Conservation (phyloP, 2,113 vertebrate species). For the Caracal caracal region DNA sequence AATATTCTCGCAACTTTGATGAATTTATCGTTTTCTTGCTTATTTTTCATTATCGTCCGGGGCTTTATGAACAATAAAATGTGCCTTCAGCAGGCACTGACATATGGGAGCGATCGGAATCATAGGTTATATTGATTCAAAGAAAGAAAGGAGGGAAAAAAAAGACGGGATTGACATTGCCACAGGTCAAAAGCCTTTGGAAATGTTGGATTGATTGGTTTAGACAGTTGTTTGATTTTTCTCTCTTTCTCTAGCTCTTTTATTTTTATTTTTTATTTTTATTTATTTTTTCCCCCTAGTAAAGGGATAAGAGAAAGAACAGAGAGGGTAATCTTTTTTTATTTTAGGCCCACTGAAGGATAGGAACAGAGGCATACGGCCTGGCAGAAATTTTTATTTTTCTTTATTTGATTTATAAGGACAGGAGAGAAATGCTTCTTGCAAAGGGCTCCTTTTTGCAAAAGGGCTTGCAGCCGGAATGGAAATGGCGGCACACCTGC, state of each 20-base stretch:
- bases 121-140: slow-evolving; percentile 76
- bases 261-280: background rate
- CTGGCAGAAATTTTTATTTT: slow-evolving; percentile 82
- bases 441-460: slow-evolving; percentile 78
- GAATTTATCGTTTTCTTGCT: slow-evolving; percentile 86
- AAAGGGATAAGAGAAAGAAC: slow-evolving; percentile 68
- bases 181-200: slow-evolving; percentile 72
- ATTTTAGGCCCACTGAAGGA: slow-evolving; percentile 77
- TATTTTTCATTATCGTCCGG: slow-evolving; percentile 86
- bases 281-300: background rate
- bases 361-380: slow-evolving; percentile 71
- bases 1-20: slow-evolving; percentile 89
- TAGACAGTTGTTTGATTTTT: slow-evolving; percentile 83
- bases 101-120: slow-evolving; percentile 80
- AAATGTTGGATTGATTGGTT: slow-evolving; percentile 85
- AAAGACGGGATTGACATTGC: slow-evolving; percentile 62
- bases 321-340: slow-evolving; percentile 75
- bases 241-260: slow-evolving; percentile 53
- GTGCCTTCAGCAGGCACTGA: slow-evolving; percentile 80
- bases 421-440: slow-evolving; percentile 69
- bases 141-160: slow-evolving; percentile 1
- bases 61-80: slow-evolving; percentile 84
- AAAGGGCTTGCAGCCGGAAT: slow-evolving; percentile 72
- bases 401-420: slow-evolving; percentile 81
- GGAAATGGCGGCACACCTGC: slow-evolving; percentile 72